These are phyloP conservation scores for Anagyrus pseudococci DNA, from an alignment of 2,888 invertebrate genomes.

Conservation along the genomic window DNA sequence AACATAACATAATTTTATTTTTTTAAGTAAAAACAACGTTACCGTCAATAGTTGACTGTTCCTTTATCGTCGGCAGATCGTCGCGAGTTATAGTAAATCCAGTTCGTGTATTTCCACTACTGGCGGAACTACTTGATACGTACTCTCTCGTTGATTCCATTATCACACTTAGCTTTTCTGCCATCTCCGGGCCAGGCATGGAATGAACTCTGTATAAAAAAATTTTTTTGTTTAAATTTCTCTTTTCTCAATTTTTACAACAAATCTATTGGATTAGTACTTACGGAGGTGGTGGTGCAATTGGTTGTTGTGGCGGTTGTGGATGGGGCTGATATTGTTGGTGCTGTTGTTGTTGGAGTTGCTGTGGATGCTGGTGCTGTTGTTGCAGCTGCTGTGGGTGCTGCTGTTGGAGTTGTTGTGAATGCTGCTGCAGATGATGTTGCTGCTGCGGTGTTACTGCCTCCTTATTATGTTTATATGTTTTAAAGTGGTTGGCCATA, in stretches of 20 bases:
- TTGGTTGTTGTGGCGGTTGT: slow-evolving; percentile 7
- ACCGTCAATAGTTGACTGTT: slow-evolving; percentile 45
- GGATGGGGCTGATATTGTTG: neutral
- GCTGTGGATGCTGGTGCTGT: slow-evolving; percentile 21
- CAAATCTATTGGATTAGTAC: slow-evolving; percentile 5
- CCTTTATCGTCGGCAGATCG: slow-evolving; percentile 52
- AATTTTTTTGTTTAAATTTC: neutral
- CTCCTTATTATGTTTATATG: slow-evolving; percentile 29
- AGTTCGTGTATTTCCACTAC: slow-evolving; percentile 49
- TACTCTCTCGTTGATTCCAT: slow-evolving; percentile 71
- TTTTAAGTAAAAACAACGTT: slow-evolving; percentile 3
- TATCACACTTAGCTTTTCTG: slow-evolving; percentile 67
- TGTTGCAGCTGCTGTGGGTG: slow-evolving; percentile 12
- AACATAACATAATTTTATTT: too few relatives aligned
- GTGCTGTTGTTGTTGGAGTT: slow-evolving; percentile 14
- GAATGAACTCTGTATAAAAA: slow-evolving; percentile 40
- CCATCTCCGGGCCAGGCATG: slow-evolving; percentile 42
- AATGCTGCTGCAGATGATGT: slow-evolving; percentile 14
- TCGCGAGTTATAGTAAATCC: slow-evolving; percentile 53
- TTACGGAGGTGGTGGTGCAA: slow-evolving; percentile 20
- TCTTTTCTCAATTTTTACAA: neutral
- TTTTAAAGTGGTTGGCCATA: slow-evolving; percentile 54
- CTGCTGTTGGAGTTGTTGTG: slow-evolving; percentile 15
- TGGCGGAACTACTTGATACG: slow-evolving; percentile 62
- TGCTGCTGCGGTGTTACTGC: too few relatives aligned